Conservation (phyloP, 2,888 invertebrate genomes). For the Tinea trinotella region DNA sequence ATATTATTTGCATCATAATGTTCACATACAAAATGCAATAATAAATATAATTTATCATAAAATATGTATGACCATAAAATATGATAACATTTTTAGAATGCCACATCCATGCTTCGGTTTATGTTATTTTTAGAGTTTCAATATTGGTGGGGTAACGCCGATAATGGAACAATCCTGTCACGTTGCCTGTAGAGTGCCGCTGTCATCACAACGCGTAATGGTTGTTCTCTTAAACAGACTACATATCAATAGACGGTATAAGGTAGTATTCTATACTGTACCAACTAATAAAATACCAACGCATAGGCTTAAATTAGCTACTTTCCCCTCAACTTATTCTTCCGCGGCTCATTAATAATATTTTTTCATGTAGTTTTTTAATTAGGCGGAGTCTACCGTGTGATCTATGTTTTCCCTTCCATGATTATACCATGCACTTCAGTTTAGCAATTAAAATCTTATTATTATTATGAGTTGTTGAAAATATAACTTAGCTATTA, state of each 20-base stretch:
- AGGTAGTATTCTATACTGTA: too few species aligned
- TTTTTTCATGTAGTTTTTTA: too few species aligned
- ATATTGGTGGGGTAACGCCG: conserved; percentile 30
- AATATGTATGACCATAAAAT: too few species aligned
- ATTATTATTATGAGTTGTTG: not conserved
- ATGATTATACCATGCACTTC: not conserved
- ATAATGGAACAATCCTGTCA: conserved; percentile 70
- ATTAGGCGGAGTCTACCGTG: too few species aligned
- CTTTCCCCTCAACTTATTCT: too few species aligned
- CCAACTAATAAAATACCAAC: too few species aligned
- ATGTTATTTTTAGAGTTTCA: conserved; percentile 14
- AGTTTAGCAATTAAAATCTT: not conserved
- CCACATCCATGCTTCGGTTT: not conserved
- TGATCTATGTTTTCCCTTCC: conserved; percentile 34
- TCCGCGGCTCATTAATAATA: too few species aligned
- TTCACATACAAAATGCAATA: too few species aligned
- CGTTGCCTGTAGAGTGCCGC: conserved; percentile 44
- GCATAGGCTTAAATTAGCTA: too few species aligned
- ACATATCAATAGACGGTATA: too few species aligned
- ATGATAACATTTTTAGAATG: not conserved
- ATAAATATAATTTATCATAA: too few species aligned
- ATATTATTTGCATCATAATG: too few species aligned
- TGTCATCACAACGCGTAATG: conserved; percentile 59
- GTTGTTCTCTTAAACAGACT: not conserved
- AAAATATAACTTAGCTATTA: not conserved